Conservation (phyloP, 2,113 vertebrate species). For the Morphnarchus princeps region DNA sequence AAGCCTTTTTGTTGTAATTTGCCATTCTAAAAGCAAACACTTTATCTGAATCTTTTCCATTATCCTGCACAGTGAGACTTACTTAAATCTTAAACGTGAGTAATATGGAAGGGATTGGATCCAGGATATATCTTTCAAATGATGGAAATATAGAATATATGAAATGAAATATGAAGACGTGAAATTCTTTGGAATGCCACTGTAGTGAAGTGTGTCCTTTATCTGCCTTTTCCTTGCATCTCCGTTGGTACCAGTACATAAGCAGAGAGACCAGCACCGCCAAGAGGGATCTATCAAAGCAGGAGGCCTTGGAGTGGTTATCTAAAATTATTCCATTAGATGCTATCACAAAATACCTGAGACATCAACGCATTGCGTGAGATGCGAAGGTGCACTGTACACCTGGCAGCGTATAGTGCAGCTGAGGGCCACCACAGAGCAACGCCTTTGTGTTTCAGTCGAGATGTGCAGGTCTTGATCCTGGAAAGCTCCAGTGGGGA, state of each 20-base stretch:
- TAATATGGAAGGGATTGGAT: background rate
- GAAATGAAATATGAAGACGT: background rate
- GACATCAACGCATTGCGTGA: rapidly evolving
- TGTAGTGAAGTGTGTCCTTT: background rate
- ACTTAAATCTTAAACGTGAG: background rate
- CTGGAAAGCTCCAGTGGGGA: background rate
- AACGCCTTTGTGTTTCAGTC: background rate
- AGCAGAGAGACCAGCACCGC: background rate
- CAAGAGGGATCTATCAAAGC: background rate
- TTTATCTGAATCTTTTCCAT: background rate
- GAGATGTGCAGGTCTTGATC: background rate
- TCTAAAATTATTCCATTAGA: background rate
- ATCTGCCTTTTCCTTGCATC: background rate
- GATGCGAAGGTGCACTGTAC: background rate
- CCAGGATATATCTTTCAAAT: background rate
- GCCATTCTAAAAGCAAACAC: background rate
- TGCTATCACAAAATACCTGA: background rate
- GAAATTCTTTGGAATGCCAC: background rate
- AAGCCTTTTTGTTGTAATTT: background rate
- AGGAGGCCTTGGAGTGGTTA: no score
- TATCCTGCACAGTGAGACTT: background rate
- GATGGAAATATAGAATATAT: background rate
- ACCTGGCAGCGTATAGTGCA: rapidly evolving
- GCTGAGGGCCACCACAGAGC: background rate
- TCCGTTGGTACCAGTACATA: no score